Percentiles rank a stretch among this genome's conserved stretches.
These are phyloP conservation scores for Eutolmus rufibarbis DNA, from an alignment of 2,888 invertebrate genomes.

Conservation along the genomic window DNA sequence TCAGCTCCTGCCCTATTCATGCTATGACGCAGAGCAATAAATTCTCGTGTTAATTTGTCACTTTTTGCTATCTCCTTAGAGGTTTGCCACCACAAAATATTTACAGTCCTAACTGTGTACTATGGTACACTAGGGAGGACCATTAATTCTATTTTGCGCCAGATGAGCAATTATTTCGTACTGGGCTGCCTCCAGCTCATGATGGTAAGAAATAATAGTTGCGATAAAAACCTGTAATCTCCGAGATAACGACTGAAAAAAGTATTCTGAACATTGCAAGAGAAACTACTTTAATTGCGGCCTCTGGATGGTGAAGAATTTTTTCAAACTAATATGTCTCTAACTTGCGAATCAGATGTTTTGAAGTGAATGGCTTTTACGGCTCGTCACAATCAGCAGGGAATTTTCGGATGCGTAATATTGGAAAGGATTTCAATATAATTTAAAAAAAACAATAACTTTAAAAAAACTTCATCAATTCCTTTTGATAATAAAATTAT, in stretches of 20 bases:
- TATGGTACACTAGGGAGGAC: slow-evolving; percentile 31
- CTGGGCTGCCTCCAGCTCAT: neutral
- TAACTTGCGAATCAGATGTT: neutral
- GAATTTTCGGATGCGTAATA: no score
- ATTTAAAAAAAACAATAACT: no score
- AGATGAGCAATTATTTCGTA: slow-evolving; percentile 48
- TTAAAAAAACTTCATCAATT: no score
- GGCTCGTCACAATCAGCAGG: neutral
- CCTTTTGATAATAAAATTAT: no score
- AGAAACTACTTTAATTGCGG: neutral
- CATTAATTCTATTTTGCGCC: slow-evolving; percentile 47
- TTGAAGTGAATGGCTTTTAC: neutral
- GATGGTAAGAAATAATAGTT: neutral
- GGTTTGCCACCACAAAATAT: slow-evolving; percentile 33
- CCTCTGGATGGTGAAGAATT: neutral
- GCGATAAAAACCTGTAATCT: neutral
- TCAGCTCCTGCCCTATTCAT: neutral
- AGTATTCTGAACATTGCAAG: neutral
- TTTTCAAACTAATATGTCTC: neutral
- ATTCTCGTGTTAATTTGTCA: slow-evolving; percentile 48
- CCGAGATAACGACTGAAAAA: neutral
- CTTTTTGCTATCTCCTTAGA: slow-evolving; percentile 46
- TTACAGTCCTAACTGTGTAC: slow-evolving; percentile 15
- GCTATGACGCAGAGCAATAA: slow-evolving; percentile 45
- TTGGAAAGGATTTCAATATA: no score